A percentile compares a stretch with the other conserved stretches of the same genome.
Conservation (phyloP, 2,888 invertebrate genomes). For the Linnaemya vulpina region DNA sequence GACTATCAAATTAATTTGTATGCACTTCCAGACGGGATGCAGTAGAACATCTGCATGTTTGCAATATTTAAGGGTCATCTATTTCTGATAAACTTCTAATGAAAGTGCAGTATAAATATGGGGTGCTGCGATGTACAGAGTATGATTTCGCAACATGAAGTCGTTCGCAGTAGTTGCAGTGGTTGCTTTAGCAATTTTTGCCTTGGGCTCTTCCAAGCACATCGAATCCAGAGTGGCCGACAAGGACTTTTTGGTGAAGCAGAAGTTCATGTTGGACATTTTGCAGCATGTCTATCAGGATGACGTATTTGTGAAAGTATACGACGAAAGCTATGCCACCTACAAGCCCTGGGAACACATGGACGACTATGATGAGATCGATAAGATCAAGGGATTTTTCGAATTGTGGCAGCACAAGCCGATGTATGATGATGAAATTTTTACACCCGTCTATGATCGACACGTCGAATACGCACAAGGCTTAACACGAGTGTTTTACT, state of each 20-base stretch:
- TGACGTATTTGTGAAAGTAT: constrained; percentile 81
- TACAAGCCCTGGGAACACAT: constrained; percentile 86
- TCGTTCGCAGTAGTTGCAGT: constrained; percentile 79
- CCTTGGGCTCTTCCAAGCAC: constrained; percentile 75
- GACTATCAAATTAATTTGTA: constrained; percentile 43
- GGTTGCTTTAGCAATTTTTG: constrained; percentile 76
- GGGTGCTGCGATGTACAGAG: constrained; percentile 44
- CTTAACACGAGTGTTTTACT: constrained; percentile 87
- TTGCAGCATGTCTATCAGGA: constrained; percentile 86
- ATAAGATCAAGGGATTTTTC: constrained; percentile 85
- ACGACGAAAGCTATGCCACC: constrained; percentile 84
- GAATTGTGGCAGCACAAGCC: constrained; percentile 85
- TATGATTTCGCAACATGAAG: constrained; percentile 80
- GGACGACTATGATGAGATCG: constrained; percentile 84
- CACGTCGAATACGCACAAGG: constrained; percentile 85
- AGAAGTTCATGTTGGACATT: constrained; percentile 84
- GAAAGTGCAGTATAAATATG: constrained; percentile 74
- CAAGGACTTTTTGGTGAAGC: constrained; percentile 84
- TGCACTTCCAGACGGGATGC: not conserved
- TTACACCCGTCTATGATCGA: constrained; percentile 77
- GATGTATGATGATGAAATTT: constrained; percentile 78
- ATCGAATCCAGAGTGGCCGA: constrained; percentile 83
- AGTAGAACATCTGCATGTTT: constrained; percentile 21
- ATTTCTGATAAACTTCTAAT: constrained; percentile 51
- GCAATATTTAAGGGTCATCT: constrained; percentile 25